Evolutionary conservation across 2,888 invertebrate genomes (phyloP), one percentile per base, ranked within the genome.

Genomic region (Hemithea aestivaria): DNA sequence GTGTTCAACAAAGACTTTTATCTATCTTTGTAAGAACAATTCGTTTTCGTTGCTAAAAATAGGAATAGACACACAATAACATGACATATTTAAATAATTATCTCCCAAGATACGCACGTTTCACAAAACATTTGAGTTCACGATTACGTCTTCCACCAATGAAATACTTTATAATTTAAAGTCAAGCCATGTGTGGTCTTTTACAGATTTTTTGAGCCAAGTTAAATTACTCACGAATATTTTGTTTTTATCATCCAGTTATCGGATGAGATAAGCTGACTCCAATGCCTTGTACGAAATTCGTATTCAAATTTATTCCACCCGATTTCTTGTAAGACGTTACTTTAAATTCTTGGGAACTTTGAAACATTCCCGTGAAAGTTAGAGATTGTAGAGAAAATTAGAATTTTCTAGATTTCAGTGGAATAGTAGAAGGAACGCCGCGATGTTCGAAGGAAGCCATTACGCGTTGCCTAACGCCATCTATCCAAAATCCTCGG

Each of bases 401-500:
- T 64, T 56, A 56, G 48, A 58, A 65, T 57, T 39, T 53, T 51
- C 53, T 51, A 40, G 48, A 22, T 31, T 41, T 42, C 27, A 35
- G 27, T 34, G 42, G 27, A 42, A 42, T 54, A 55, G 58, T 62
- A 51, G 45, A 55, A 61, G 46, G 51, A 57, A 51, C 49, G 16
- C 16, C 5, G 5, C 16, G 16, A 16, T 4, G 55, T 58, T 55
- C 68, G 66, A 66, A 63, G 65, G 68, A 67, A 63, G 65, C 66
- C 62, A 77, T 81, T 79, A 78, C 54, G 65, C 60, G 68, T 56
- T 72, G 66, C 71, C 73, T 78, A 85, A 78, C 85, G 85, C 85
- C 85, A 85, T 85, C 85, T 85, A 84, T 82, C 79, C 74, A 49
- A 80, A 76, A 78, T 74, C 79, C 78, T 75, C 70, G 76, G 84